Conservation (phyloP, 53 echinoderm and acorn worm genomes). For the Echinometra lucunter region DNA sequence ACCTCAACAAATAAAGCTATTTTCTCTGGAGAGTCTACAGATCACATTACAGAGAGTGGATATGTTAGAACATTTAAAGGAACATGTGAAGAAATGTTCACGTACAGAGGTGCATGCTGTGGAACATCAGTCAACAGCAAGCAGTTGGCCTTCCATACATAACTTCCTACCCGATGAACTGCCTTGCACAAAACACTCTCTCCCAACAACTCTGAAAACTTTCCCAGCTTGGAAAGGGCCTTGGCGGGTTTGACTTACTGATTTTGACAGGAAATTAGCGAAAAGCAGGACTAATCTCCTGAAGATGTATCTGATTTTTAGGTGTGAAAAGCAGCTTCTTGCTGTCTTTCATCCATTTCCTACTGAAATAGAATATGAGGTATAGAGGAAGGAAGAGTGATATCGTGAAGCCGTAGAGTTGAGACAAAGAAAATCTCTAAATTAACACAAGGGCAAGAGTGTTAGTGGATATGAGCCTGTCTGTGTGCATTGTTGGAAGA, state of each 20-base stretch:
- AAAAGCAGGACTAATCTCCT: constrained; percentile 8
- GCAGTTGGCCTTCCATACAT: not conserved
- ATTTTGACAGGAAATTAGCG: constrained; percentile 47
- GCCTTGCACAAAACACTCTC: not conserved
- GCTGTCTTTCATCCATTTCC: constrained; percentile 16
- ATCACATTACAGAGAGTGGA: constrained; percentile 27
- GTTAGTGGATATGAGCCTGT: not conserved
- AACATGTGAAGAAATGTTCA: not conserved
- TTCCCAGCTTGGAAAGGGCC: not conserved
- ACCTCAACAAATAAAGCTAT: not conserved
- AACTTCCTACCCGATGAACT: not conserved
- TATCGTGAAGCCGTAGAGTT: not conserved
- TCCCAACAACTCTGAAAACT: not conserved
- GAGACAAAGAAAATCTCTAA: not conserved
- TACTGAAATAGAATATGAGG: not conserved
- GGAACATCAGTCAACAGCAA: constrained; percentile 22
- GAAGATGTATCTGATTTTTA: constrained; percentile 35
- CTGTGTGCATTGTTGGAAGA: not conserved
- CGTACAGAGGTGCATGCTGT: not conserved
- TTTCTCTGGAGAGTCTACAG: not conserved
- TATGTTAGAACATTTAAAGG: constrained; percentile 25
- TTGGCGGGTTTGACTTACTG: not conserved
- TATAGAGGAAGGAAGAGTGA: not conserved
- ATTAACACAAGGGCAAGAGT: not conserved
- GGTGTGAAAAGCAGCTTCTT: constrained; percentile 22